Evolutionary conservation across 2,113 vertebrate species (phyloP).

Genomic region (Aythya baeri): DNA sequence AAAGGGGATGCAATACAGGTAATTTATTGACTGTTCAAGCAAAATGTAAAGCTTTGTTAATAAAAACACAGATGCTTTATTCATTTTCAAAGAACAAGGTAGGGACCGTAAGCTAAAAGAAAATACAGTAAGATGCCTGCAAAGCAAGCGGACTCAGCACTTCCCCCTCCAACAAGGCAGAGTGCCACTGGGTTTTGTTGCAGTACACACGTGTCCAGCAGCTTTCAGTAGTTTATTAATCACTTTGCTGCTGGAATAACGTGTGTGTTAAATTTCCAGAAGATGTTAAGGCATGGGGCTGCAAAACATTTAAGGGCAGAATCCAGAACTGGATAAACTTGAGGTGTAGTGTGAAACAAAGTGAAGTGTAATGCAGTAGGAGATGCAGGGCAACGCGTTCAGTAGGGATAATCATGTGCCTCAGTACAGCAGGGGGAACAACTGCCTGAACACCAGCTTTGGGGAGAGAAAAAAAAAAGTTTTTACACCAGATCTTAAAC

Average conservation of each 20-base stretch:
- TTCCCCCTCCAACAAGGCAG: neutral
- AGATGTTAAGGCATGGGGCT: neutral
- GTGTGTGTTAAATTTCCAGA: neutral
- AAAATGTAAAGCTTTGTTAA: neutral
- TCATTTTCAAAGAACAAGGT: neutral
- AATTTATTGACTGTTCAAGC: neutral
- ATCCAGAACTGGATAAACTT: neutral
- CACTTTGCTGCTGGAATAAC: neutral
- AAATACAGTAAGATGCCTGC: neutral
- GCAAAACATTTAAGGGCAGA: neutral
- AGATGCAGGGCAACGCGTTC: neutral
- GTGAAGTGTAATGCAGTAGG: neutral
- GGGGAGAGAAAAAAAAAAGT: neutral
- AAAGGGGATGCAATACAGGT: neutral
- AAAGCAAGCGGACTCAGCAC: neutral
- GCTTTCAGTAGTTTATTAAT: neutral
- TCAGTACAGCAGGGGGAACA: neutral
- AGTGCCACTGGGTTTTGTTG: neutral
- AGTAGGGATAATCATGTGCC: neutral
- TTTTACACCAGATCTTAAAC: neutral
- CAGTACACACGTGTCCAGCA: neutral
- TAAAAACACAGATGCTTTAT: neutral
- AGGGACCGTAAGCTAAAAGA: neutral
- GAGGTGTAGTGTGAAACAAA: neutral
- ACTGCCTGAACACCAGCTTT: neutral